Conservation (phyloP, 2,888 invertebrate genomes). For the Julus scandinavius region DNA sequence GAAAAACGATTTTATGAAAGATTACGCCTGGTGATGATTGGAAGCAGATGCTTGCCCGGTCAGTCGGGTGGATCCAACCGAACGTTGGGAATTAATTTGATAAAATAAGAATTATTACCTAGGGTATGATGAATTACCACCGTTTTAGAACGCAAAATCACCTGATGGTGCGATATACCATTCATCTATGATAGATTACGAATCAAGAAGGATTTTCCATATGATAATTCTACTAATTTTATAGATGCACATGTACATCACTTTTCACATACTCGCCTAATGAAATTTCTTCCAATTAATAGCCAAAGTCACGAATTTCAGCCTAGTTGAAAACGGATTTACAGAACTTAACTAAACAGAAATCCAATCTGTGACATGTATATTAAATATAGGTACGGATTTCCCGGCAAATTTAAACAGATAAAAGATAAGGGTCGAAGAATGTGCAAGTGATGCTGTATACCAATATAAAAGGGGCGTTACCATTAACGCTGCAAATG, state of each 20-base stretch:
- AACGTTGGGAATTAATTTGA: background rate
- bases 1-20: conserved; percentile 32
- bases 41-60: background rate
- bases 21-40: conserved; percentile 36
- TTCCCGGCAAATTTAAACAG: background rate
- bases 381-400: background rate
- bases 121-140: background rate
- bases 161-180: no score
- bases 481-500: background rate
- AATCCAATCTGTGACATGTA: no score
- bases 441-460: background rate
- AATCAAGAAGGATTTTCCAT: no score
- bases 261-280: no score
- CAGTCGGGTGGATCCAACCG: background rate
- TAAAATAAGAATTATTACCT: background rate
- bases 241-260: no score
- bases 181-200: no score
- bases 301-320: no score
- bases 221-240: no score
- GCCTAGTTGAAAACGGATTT: no score
- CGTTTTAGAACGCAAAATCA: no score
- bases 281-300: no score
- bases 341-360: no score
- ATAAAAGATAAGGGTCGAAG: background rate
- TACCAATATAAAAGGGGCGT: background rate